Percentiles rank a stretch among this genome's conserved stretches.
These are phyloP conservation scores for Gymnothorax javanicus DNA, from an alignment of 2,797 vertebrate genomes.

Conservation along the genomic window DNA sequence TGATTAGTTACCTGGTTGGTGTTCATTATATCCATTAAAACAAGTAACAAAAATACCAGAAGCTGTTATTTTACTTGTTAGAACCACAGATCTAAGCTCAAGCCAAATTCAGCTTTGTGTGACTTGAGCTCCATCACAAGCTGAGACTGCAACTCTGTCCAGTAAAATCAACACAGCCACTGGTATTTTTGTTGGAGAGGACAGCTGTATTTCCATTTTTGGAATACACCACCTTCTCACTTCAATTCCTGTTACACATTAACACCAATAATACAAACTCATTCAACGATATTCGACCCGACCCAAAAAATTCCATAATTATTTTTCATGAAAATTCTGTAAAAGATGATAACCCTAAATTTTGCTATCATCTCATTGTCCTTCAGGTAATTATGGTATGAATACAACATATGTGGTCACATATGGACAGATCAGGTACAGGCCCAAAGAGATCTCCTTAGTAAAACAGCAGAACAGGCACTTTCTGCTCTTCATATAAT, in stretches of 20 bases:
- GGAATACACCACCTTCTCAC: background rate
- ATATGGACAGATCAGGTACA: background rate
- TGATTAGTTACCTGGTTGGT: too few species aligned
- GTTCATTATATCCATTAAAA: too few species aligned
- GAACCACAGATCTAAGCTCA: too few species aligned
- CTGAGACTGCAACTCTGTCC: background rate
- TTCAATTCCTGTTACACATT: background rate
- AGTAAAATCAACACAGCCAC: too few species aligned
- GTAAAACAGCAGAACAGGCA: background rate
- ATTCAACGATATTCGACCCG: background rate
- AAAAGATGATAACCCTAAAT: background rate
- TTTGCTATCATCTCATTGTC: background rate
- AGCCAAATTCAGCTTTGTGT: too few species aligned
- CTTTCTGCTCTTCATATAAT: background rate
- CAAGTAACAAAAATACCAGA: too few species aligned
- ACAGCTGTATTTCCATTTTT: too few species aligned
- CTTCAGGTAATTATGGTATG: background rate
- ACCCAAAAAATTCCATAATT: background rate
- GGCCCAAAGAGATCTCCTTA: background rate
- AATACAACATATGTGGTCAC: background rate
- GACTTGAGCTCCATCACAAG: too few species aligned
- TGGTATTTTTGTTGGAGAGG: too few species aligned
- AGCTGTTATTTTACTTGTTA: too few species aligned
- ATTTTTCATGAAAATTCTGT: background rate
- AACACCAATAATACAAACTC: background rate